Evolutionary conservation across 2,113 vertebrate species (phyloP).

Genomic region (Albula glossodonta): DNA sequence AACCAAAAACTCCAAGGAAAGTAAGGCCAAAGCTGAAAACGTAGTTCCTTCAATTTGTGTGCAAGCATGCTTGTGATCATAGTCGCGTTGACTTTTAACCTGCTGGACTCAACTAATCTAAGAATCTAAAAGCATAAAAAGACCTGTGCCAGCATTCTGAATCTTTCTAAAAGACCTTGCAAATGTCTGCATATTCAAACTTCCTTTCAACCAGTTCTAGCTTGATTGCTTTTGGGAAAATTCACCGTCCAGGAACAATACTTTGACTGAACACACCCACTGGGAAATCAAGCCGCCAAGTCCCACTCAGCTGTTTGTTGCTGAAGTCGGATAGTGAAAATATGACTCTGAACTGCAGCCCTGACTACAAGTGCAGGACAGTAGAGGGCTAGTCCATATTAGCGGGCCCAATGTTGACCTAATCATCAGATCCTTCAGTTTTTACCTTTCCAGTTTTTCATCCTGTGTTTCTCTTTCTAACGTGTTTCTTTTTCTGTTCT

Average conservation of each 20-base stretch:
- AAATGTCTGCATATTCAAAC: neutral
- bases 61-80: neutral
- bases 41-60: neutral
- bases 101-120: neutral
- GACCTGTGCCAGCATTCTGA: too few relatives aligned
- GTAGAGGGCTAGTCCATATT: too few relatives aligned
- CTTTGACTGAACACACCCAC: neutral
- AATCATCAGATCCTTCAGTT: too few relatives aligned
- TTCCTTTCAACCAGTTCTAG: neutral
- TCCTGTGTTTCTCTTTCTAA: too few relatives aligned
- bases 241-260: neutral
- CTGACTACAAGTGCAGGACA: too few relatives aligned
- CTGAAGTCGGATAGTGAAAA: neutral
- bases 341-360: too few relatives aligned
- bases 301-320: neutral
- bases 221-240: neutral
- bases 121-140: too few relatives aligned
- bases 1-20: too few relatives aligned
- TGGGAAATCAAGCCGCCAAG: neutral
- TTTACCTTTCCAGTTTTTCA: too few relatives aligned
- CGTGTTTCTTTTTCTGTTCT: too few relatives aligned
- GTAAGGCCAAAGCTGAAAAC: neutral
- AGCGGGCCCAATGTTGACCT: too few relatives aligned
- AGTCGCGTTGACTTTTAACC: neutral
- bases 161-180: neutral